phyloP scores from a whole-genome alignment of 2,888 invertebrate species.

The Sinhomidia bicolor region DNA sequence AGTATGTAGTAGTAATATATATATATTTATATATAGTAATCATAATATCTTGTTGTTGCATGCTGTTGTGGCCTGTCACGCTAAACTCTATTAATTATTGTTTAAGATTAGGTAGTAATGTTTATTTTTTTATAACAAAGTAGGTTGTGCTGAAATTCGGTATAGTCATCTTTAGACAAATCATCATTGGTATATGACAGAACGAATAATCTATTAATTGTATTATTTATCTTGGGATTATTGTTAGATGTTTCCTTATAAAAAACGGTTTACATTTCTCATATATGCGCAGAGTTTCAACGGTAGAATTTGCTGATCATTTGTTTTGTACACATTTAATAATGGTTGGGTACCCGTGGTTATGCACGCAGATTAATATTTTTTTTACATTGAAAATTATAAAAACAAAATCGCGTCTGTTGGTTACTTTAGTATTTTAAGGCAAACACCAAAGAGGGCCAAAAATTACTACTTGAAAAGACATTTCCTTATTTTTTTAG shows the following conservation, averaged over 20 bases:
- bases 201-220: slow-evolving; percentile 21
- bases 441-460: no score
- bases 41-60: slow-evolving; percentile 46
- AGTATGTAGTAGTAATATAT: no score
- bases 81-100: slow-evolving; percentile 36
- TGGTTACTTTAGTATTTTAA: no score
- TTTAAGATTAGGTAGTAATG: slow-evolving; percentile 5
- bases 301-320: not conserved
- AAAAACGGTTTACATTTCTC: not conserved
- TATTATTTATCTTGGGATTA: slow-evolving; percentile 1
- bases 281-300: not conserved
- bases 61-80: slow-evolving; percentile 43
- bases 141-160: slow-evolving; percentile 71
- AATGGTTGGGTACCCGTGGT: no score
- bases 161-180: slow-evolving; percentile 47
- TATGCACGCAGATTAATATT: no score
- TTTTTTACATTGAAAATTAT: no score
- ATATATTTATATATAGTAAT: slow-evolving; percentile 40
- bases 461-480: no score
- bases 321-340: not conserved
- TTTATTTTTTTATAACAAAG: slow-evolving; percentile 21
- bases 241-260: slow-evolving; percentile 18
- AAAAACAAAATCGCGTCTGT: no score
- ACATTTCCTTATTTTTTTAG: no score
- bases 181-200: not conserved